Evolutionary conservation across 2,113 vertebrate genomes (phyloP).

Genomic region (Rhynchopsitta pachyrhyncha): DNA sequence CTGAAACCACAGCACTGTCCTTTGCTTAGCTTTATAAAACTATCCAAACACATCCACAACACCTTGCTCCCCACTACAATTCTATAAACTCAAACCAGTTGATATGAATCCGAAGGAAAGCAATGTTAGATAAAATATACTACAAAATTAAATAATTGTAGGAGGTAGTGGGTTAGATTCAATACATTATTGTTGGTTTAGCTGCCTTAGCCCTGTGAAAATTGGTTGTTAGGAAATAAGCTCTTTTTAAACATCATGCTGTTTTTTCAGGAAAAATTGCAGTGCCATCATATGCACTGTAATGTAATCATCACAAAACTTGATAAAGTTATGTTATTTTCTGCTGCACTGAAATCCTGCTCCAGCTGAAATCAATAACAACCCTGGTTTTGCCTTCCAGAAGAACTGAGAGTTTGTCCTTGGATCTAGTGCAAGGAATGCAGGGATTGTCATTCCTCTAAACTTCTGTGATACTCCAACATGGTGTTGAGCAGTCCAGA

Average conservation of each 20-base stretch:
- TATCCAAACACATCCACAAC: neutral
- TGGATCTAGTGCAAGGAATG: neutral
- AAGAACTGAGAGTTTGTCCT: neutral
- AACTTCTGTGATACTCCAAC: neutral
- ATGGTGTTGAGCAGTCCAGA: neutral
- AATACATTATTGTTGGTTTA: neutral
- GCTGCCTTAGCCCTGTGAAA: neutral
- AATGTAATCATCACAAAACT: neutral
- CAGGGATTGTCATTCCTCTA: neutral
- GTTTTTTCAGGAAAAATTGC: neutral
- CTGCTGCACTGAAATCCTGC: neutral
- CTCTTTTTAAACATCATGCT: neutral
- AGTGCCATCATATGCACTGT: neutral
- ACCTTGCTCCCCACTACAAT: neutral
- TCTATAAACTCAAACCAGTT: neutral
- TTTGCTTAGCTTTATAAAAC: neutral
- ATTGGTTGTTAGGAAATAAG: neutral
- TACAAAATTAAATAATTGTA: neutral
- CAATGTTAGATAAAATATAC: neutral
- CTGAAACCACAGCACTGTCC: neutral
- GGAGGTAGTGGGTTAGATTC: neutral
- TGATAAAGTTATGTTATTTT: neutral
- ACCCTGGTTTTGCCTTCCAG: neutral
- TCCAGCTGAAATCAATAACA: neutral
- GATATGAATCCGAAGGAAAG: neutral